phyloP scores from a whole-genome alignment of 2,797 vertebrate species.

The Sebastes trivittatus region DNA sequence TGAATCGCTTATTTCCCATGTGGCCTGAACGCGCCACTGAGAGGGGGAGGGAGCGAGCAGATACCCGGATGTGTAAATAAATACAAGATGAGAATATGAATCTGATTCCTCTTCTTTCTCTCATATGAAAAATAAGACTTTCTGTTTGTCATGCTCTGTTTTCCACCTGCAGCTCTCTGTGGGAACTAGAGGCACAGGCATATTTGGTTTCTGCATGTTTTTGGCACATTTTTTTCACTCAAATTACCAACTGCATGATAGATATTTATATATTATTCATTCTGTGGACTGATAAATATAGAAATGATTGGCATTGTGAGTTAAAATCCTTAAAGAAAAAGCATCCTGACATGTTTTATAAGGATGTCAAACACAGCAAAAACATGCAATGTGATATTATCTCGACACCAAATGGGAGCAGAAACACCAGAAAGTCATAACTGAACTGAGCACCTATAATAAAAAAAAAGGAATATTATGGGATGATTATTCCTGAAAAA shows the following conservation, averaged over 20 bases:
- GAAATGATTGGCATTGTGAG: neutral
- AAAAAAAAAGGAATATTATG: neutral
- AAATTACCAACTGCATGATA: neutral
- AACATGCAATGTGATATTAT: neutral
- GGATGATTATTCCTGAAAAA: neutral
- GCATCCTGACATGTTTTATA: neutral
- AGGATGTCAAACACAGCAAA: neutral
- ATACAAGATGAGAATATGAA: constrained; percentile 77
- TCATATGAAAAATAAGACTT: neutral
- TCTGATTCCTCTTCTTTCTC: constrained; percentile 8
- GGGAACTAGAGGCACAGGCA: rapidly evolving
- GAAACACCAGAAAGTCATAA: neutral
- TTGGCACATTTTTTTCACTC: neutral
- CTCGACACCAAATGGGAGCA: neutral
- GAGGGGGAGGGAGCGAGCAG: constrained; percentile 46
- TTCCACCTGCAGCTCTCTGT: neutral
- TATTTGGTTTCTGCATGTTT: neutral
- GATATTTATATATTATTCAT: neutral
- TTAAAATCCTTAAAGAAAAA: neutral
- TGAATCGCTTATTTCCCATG: constrained; percentile 47
- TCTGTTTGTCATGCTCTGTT: rapidly evolving
- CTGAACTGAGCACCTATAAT: neutral
- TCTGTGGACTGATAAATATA: neutral
- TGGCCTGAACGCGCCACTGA: constrained; percentile 23
- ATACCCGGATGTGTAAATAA: constrained; percentile 92